phyloP scores from a whole-genome alignment of 2,888 invertebrate species.

The Pheosia tremula region DNA sequence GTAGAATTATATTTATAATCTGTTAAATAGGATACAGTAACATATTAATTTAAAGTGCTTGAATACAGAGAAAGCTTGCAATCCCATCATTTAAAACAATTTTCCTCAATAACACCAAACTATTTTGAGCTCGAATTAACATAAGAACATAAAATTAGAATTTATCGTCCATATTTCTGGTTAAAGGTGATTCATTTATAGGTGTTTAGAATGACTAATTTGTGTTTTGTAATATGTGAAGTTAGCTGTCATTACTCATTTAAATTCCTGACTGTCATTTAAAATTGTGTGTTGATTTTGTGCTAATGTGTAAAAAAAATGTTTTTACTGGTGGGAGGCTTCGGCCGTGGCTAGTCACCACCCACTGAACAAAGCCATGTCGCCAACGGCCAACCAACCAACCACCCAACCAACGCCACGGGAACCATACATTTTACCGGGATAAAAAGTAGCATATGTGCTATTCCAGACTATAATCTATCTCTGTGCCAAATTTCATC shows the following conservation, averaged over 20 bases:
- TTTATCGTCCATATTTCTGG: slow-evolving; percentile 16
- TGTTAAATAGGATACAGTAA: neutral
- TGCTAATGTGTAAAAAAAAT: too few relatives aligned
- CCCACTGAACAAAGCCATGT: too few relatives aligned
- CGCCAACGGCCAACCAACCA: too few relatives aligned
- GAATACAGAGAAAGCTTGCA: neutral
- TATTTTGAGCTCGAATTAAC: neutral
- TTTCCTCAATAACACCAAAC: neutral
- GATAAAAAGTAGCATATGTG: too few relatives aligned
- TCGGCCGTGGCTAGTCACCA: too few relatives aligned
- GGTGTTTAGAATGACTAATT: slow-evolving; percentile 13
- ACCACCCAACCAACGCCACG: too few relatives aligned
- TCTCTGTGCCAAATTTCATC: too few relatives aligned
- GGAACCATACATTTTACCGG: too few relatives aligned
- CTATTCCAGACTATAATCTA: too few relatives aligned
- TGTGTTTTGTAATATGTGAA: neutral
- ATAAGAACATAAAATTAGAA: neutral
- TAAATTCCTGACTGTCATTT: neutral
- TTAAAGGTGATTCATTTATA: slow-evolving; percentile 20
- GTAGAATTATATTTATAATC: too few relatives aligned
- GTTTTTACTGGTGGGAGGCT: too few relatives aligned
- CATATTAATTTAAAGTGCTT: neutral
- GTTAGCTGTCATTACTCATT: neutral
- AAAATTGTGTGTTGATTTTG: neutral
- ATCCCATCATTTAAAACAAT: neutral